Evolutionary conservation across 2,888 invertebrate genomes (phyloP), one percentile per base, ranked within the genome.

Genomic region (Andrena chrysosceles): DNA sequence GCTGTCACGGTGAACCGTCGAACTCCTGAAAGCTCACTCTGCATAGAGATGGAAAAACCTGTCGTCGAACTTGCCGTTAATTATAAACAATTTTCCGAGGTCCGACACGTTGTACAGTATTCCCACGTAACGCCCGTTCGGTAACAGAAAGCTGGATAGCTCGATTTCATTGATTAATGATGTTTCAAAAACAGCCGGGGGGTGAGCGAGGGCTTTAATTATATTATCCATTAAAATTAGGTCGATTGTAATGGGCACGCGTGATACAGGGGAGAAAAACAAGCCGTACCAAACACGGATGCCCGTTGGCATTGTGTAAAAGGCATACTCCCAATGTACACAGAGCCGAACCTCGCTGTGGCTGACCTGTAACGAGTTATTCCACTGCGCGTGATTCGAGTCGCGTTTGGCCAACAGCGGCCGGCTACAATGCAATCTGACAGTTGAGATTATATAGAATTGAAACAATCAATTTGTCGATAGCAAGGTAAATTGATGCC

Each of bases 301-400:
- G 35, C 23, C 48, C 20, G 63, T 69, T 78, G 49, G 6, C 31
- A 23, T 56, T 56, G 35, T 59, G 63, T 69, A 31, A 48, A 66
- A 20, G 62, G 48, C 48, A 42, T 48, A 60, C 54, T 71, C 54
- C 60, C 78, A 63, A 54, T 71, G 67, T 77, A 79, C 68, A 77
- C 63, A 68, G 10, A 2, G 67, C 16, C 69, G 42, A 69, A 77
- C 77, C 69, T 54, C 63, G 48, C 26, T 49, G 79, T 29, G 80
- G 79, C 67, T 67, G 71, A 54, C 80, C 71, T 66, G 60, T 80
- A 71, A 78, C 79, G 71, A 62, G 79, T 78, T 71, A 71, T 71
- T 71, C 79, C 54, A 77, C 79, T 67, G 71, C 66, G 60, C 26
- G 71, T 66, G 13, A 79, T 81, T 79, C 80, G 16, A 63, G 71